phyloP scores from a whole-genome alignment of 2,888 invertebrate genomes.

The Orchesella flavescens region DNA sequence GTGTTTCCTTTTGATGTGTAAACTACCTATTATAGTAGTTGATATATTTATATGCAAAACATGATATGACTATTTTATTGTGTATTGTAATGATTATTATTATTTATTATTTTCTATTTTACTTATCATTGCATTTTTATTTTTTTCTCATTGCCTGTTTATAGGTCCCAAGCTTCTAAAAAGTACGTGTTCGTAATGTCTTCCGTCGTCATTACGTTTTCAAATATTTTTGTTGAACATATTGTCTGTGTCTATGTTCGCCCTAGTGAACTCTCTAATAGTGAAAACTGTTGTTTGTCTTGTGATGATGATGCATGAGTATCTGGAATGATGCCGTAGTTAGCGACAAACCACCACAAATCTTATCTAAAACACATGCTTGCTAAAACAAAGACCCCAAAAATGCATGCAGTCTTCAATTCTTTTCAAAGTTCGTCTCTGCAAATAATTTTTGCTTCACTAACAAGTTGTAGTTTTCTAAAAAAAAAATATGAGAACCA shows the following conservation, averaged over 20 bases:
- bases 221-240: slow-evolving; percentile 12
- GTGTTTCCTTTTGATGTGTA: neutral
- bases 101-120: slow-evolving; percentile 40
- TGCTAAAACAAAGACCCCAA: too few species aligned
- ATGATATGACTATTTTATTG: slow-evolving; percentile 12
- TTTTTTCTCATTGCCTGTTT: slow-evolving; percentile 61
- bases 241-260: neutral
- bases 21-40: slow-evolving; percentile 29
- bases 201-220: slow-evolving; percentile 52
- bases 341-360: too few species aligned
- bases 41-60: neutral
- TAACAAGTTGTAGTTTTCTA: too few species aligned
- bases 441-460: too few species aligned
- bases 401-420: too few species aligned
- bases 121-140: slow-evolving; percentile 50
- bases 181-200: slow-evolving; percentile 65
- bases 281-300: too few species aligned
- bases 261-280: too few species aligned
- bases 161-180: slow-evolving; percentile 65
- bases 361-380: too few species aligned
- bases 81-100: slow-evolving; percentile 32
- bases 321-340: too few species aligned
- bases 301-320: too few species aligned
- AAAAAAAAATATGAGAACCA: too few species aligned
- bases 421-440: too few species aligned